A percentile compares a stretch with the other conserved stretches of the same genome.
These are phyloP conservation scores for Etheostoma nigrum DNA, from an alignment of 2,797 vertebrate species.

Conservation along the genomic window DNA sequence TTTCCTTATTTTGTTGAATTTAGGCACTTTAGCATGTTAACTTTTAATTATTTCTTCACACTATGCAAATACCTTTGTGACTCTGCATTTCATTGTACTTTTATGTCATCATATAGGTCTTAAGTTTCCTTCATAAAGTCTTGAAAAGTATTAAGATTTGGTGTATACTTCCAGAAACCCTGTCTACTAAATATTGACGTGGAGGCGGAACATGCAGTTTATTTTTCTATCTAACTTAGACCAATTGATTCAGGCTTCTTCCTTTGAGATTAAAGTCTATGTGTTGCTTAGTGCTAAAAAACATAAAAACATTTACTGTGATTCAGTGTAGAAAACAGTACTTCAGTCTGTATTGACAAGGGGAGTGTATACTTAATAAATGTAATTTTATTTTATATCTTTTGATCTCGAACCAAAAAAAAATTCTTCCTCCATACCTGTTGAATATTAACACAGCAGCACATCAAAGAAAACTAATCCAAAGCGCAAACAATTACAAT, in stretches of 20 bases:
- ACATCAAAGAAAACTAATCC: not conserved
- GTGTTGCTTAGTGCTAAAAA: not conserved
- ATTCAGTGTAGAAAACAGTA: not conserved
- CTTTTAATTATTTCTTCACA: too few species aligned
- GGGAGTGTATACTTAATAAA: not conserved
- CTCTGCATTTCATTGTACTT: too few species aligned
- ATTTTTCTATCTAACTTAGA: not conserved
- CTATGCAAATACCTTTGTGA: too few species aligned
- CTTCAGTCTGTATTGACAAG: not conserved
- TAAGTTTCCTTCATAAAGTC: too few species aligned
- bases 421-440: not conserved
- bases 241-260: not conserved
- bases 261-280: not conserved
- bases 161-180: too few species aligned
- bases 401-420: not conserved
- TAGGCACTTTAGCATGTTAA: too few species aligned
- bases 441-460: conserved; percentile 9
- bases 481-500: conserved; percentile 2
- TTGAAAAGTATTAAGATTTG: too few species aligned
- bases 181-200: not conserved
- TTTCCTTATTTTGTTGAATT: too few species aligned
- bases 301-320: not conserved
- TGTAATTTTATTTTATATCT: not conserved
- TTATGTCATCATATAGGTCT: too few species aligned
- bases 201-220: not conserved